Percentiles rank a stretch among this genome's conserved stretches.
phyloP scores from a whole-genome alignment of 2,113 vertebrate species.

The Phrynosoma platyrhinos region DNA sequence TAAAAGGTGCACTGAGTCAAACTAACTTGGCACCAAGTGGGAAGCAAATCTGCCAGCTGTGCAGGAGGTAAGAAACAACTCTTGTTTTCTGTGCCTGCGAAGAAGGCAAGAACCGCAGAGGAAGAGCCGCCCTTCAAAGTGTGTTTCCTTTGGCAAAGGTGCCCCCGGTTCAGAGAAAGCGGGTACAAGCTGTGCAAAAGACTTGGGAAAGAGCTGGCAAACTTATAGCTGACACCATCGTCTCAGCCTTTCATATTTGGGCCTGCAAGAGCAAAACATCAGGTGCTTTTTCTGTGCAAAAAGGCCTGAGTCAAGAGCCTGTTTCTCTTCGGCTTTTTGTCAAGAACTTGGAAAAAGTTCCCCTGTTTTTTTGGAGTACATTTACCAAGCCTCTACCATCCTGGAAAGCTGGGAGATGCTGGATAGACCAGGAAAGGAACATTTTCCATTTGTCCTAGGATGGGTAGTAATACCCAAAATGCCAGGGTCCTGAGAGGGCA shows the following conservation, averaged over 20 bases:
- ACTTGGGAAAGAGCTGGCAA: not conserved
- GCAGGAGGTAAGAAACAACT: not conserved
- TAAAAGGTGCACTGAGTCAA: too few relatives aligned
- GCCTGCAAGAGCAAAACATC: not conserved
- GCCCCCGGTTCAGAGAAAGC: not conserved
- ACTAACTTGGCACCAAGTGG: not conserved
- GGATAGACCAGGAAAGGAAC: too few relatives aligned
- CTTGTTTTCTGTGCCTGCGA: not conserved
- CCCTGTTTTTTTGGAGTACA: too few relatives aligned
- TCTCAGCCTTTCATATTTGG: not conserved
- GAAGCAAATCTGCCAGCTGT: not conserved
- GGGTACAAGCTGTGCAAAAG: not conserved
- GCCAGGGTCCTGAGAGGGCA: too few relatives aligned
- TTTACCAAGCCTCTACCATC: too few relatives aligned
- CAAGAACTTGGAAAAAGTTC: not conserved
- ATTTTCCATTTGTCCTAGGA: too few relatives aligned
- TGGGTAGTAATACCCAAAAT: too few relatives aligned
- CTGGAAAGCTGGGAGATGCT: too few relatives aligned
- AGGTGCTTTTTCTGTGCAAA: too few relatives aligned
- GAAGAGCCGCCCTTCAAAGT: not conserved
- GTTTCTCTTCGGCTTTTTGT: too few relatives aligned
- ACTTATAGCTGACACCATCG: not conserved
- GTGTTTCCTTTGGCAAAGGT: not conserved
- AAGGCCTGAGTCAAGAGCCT: not conserved
- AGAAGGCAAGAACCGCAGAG: too few relatives aligned